phyloP scores from a whole-genome alignment of 2,888 invertebrate genomes.

The Athalia cordata region DNA sequence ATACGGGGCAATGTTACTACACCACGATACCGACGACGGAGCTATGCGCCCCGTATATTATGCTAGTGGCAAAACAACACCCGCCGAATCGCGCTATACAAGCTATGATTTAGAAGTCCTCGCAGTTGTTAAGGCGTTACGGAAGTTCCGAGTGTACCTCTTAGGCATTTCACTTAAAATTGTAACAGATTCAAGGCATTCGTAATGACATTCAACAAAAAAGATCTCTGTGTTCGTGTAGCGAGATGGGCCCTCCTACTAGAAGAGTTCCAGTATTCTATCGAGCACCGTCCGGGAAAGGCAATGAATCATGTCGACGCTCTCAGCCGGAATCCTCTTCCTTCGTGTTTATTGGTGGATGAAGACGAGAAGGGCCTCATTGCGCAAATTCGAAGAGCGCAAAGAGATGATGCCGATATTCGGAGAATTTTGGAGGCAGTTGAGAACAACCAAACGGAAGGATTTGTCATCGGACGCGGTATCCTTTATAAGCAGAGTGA shows the following conservation, averaged over 20 bases:
- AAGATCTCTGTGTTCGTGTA: conserved; percentile 51
- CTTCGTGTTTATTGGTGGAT: conserved; percentile 39
- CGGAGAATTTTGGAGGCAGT: conserved; percentile 30
- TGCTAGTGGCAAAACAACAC: conserved; percentile 54
- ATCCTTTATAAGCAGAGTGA: conserved; percentile 44
- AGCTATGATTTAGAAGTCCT: conserved; percentile 57
- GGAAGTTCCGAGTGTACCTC: conserved; percentile 55
- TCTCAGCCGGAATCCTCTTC: conserved; percentile 53
- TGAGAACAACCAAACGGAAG: conserved; percentile 32
- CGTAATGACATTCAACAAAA: conserved; percentile 53
- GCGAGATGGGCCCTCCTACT: conserved; percentile 55
- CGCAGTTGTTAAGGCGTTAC: conserved; percentile 53
- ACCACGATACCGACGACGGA: conserved; percentile 50
- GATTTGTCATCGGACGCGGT: conserved; percentile 36
- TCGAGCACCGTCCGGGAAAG: conserved; percentile 54
- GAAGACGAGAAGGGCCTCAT: conserved; percentile 46
- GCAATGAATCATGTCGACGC: conserved; percentile 57
- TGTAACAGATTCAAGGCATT: conserved; percentile 55
- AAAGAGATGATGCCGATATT: conserved; percentile 44
- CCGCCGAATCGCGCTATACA: conserved; percentile 53
- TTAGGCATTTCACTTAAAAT: conserved; percentile 53
- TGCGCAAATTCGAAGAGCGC: conserved; percentile 44
- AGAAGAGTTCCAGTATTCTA: conserved; percentile 53
- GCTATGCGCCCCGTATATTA: conserved; percentile 53
- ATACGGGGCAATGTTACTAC: conserved; percentile 54